A percentile compares a stretch with the other conserved stretches of the same genome.
Conservation (phyloP, 1,140 invertebrate species). For the Zophobas atratus region DNA sequence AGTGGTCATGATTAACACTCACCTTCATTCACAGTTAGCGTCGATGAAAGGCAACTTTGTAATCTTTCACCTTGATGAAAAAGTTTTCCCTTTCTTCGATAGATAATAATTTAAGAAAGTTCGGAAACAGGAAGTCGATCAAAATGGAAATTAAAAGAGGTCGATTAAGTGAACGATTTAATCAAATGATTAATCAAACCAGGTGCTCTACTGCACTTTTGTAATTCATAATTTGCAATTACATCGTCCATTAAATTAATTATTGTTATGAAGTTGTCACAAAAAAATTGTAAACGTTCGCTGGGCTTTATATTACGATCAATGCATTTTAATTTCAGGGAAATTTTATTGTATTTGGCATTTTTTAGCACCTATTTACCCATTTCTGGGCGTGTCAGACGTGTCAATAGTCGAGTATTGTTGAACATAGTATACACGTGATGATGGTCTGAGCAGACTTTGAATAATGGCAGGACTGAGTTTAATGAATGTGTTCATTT, state of each 20-base stretch:
- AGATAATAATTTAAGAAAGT: constrained; percentile 25
- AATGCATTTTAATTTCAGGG: no score
- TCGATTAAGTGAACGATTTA: constrained; percentile 14
- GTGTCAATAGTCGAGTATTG: constrained; percentile 48
- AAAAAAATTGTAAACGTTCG: no score
- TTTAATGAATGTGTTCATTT: constrained; percentile 50
- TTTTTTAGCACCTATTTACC: not conserved
- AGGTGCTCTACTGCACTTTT: not conserved
- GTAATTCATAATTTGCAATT: not conserved
- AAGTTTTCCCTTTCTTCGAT: constrained; percentile 2
- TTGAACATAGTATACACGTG: constrained; percentile 36
- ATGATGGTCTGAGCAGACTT: constrained; percentile 40
- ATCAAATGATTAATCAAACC: constrained; percentile 7
- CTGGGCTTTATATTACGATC: no score
- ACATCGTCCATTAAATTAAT: no score
- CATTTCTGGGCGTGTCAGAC: not conserved
- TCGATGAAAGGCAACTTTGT: constrained; percentile 1
- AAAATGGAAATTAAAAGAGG: constrained; percentile 29
- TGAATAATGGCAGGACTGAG: constrained; percentile 47
- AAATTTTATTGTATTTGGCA: not conserved
- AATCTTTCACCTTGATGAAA: constrained; percentile 16
- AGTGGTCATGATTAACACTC: constrained; percentile 21
- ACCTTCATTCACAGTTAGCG: not conserved
- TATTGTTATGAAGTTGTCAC: no score
- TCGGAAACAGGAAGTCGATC: constrained; percentile 13